These are phyloP conservation scores for Pimephales promelas DNA, from an alignment of 2,113 vertebrate species.

Conservation along the genomic window DNA sequence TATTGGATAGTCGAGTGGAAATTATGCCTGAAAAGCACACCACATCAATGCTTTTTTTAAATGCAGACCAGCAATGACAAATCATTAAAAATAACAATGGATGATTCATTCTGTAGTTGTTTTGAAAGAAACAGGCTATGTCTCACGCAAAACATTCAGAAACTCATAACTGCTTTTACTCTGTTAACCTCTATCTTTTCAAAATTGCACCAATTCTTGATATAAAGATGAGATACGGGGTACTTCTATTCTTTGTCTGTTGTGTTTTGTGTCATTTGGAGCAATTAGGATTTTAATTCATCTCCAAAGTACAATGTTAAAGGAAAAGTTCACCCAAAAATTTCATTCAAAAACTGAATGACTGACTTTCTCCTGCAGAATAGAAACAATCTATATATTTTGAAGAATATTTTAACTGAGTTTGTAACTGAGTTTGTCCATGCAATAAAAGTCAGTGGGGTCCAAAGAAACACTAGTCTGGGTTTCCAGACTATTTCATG, in stretches of 20 bases:
- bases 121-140: constrained; percentile 21
- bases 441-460: not conserved
- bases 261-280: not conserved
- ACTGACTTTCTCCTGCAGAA: not conserved
- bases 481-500: too few species aligned
- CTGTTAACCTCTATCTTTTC: constrained; percentile 46
- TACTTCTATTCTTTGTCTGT: constrained; percentile 27
- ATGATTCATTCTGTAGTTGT: constrained; percentile 16
- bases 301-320: not conserved
- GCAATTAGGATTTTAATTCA: not conserved
- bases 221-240: constrained; percentile 52
- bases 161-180: constrained; percentile 45
- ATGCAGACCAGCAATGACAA: not conserved
- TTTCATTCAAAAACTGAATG: not conserved
- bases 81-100: not conserved
- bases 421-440: too few species aligned
- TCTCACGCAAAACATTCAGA: not conserved
- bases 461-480: too few species aligned
- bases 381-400: not conserved
- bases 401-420: too few species aligned
- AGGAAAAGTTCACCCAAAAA: not conserved
- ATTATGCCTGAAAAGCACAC: constrained; percentile 28
- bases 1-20: not conserved
- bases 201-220: constrained; percentile 48
- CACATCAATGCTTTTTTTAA: not conserved